Evolutionary conservation across 1,140 invertebrate genomes (phyloP).

Genomic region (Rhagoletis pomonella): DNA sequence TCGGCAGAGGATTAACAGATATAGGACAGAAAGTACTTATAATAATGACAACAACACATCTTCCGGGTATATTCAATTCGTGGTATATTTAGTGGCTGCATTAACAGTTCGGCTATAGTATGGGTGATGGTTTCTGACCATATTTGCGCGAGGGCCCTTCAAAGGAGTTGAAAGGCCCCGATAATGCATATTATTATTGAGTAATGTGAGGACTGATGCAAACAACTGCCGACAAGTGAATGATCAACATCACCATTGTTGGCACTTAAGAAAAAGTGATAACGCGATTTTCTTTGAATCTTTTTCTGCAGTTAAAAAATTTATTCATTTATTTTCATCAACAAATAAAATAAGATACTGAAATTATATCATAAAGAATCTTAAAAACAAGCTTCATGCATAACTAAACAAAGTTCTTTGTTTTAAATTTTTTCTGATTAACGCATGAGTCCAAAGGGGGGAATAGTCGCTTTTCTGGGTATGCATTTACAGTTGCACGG

Average conservation of each 20-base stretch:
- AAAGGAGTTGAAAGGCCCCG: not conserved
- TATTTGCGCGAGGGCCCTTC: not conserved
- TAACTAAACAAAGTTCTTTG: not conserved
- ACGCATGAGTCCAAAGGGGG: too few species aligned
- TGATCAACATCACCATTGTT: constrained; percentile 11
- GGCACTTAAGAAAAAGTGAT: constrained; percentile 46
- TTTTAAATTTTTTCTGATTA: too few species aligned
- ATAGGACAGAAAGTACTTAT: not conserved
- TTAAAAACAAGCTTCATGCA: constrained; percentile 49
- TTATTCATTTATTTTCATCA: constrained; percentile 48
- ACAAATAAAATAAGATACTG: constrained; percentile 1
- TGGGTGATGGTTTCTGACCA: not conserved
- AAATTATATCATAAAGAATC: constrained; percentile 32
- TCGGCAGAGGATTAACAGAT: constrained; percentile 20
- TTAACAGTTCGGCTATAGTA: not conserved
- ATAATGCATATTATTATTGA: not conserved
- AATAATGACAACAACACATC: not conserved
- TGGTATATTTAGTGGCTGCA: not conserved
- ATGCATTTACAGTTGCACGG: too few species aligned
- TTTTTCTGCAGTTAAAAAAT: constrained; percentile 39
- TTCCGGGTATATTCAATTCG: not conserved
- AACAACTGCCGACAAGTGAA: constrained; percentile 19
- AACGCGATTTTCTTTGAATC: constrained; percentile 32
- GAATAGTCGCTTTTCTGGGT: too few species aligned
- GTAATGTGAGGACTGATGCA: constrained; percentile 14